Conservation (phyloP, 1,140 invertebrate genomes). For the Drosophila suzukii region DNA sequence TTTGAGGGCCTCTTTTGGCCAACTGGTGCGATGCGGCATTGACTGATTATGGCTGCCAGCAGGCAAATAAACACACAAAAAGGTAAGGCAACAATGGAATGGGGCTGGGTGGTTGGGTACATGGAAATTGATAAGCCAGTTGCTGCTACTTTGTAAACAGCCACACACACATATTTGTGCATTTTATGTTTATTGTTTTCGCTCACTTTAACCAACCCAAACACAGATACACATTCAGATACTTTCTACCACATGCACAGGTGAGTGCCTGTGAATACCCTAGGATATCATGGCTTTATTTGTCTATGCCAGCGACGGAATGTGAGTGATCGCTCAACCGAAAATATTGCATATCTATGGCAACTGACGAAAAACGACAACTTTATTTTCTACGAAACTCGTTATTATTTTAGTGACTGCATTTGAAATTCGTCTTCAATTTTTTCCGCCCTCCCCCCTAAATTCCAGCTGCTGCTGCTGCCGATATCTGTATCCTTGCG, state of each 20-base stretch:
- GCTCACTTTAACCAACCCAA: slow-evolving; percentile 30
- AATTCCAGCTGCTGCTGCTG: neutral
- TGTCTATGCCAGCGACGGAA: neutral
- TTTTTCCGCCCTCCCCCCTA: neutral
- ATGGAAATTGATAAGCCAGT: slow-evolving; percentile 78
- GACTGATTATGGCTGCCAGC: slow-evolving; percentile 67
- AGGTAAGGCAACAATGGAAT: slow-evolving; percentile 11
- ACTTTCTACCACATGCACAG: neutral
- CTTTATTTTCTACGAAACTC: neutral
- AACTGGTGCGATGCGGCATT: slow-evolving; percentile 60
- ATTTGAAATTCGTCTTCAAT: neutral
- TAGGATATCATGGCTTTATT: neutral
- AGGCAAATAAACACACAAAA: slow-evolving; percentile 64
- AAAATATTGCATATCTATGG: slow-evolving; percentile 7
- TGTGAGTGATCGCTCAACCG: slow-evolving; percentile 4
- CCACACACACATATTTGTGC: slow-evolving; percentile 32
- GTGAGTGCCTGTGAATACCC: slow-evolving; percentile 5
- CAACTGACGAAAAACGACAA: slow-evolving; percentile 1
- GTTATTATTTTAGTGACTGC: slow-evolving; percentile 2
- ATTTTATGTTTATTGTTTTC: slow-evolving; percentile 79
- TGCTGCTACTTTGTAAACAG: slow-evolving; percentile 54
- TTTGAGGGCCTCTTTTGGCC: slow-evolving; percentile 23
- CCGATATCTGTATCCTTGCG: neutral
- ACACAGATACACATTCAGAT: slow-evolving; percentile 16
- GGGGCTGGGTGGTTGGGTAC: neutral